Base-by-base conservation (phyloP, 2,113 vertebrate species). In the Monopterus albus region DNA sequence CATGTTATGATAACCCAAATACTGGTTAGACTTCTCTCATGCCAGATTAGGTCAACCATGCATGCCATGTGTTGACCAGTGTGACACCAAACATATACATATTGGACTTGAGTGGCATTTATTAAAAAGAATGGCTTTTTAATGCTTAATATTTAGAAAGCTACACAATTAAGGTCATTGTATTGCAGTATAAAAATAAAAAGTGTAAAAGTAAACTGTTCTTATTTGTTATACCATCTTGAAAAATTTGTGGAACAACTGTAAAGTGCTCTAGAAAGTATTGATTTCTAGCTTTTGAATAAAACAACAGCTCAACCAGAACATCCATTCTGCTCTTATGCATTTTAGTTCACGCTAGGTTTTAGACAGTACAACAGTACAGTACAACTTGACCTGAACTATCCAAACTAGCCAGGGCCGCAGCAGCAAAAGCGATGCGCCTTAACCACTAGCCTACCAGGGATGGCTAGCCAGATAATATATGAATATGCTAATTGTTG, bases 1-100 rank as follows among this genome's bases (percentile, higher is more conserved):
- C 64, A 57, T 88, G 61, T 75, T 71, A 70, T 79, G 79, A 85
- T 47, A 82, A 91, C 80, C 49, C 52, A 57, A 20, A 62, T 69
- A 43, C 29, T 55, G 35, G 62, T 62, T 51, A 50, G 53, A 40
- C 64, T 75, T 82, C 56, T 73, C 39, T 90, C 64, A 78, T 75
- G 78, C 62, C 43, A 21, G 55, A 40, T 40, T 43, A 39, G 20
- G 61, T 78, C 55, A 77, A 72, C 76, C 53, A 63, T 33, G 56
- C 71, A 45, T 46, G 45, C 57, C 38, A 39, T 45, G 53, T 43
- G 12, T 12, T 47, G 49, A 40, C 45, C 42, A 62, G 31, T 69
- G 53, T 60, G 58, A 18, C 33, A 33, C 42, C 7, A 26, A 62
- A 35, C 39, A 38, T 29, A 26, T 9, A 49, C 7, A 40, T 39